Percentiles rank a stretch among this genome's conserved stretches.
Evolutionary conservation across 2,797 vertebrate species (phyloP).

Genomic region (Phataginus tricuspis): DNA sequence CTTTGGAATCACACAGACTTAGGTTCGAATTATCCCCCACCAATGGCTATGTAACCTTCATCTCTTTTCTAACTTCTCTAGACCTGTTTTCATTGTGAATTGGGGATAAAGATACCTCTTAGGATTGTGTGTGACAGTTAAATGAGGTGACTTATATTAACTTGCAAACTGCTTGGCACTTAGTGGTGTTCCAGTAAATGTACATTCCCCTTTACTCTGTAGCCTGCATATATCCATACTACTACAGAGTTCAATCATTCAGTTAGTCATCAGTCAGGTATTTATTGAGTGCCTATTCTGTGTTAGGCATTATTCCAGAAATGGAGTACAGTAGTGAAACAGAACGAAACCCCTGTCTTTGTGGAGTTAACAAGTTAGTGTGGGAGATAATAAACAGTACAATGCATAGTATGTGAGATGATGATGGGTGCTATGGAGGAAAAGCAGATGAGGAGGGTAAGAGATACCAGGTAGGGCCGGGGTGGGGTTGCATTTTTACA

Average conservation of each 20-base stretch:
- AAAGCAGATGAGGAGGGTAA: not conserved
- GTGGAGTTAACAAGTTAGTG: not conserved
- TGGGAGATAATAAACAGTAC: not conserved
- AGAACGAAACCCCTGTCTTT: not conserved
- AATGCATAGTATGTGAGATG: not conserved
- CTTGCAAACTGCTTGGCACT: not conserved
- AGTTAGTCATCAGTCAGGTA: not conserved
- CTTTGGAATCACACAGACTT: not conserved
- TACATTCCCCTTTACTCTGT: not conserved
- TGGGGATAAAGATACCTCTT: not conserved
- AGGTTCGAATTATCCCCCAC: not conserved
- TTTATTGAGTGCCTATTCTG: not conserved
- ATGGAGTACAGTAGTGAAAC: not conserved
- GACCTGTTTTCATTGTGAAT: constrained; percentile 17
- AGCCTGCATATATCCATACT: not conserved
- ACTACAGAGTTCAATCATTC: not conserved
- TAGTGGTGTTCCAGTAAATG: not conserved
- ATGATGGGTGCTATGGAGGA: not conserved
- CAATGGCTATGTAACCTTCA: not conserved
- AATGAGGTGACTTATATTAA: not conserved
- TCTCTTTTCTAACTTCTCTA: not conserved
- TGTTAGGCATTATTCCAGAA: not conserved
- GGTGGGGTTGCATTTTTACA: not conserved
- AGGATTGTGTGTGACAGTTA: not conserved
- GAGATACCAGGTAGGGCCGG: not conserved